Evolutionary conservation across 2,888 invertebrate species (phyloP), one percentile per base, ranked within the genome.

Genomic region (Cancer borealis): DNA sequence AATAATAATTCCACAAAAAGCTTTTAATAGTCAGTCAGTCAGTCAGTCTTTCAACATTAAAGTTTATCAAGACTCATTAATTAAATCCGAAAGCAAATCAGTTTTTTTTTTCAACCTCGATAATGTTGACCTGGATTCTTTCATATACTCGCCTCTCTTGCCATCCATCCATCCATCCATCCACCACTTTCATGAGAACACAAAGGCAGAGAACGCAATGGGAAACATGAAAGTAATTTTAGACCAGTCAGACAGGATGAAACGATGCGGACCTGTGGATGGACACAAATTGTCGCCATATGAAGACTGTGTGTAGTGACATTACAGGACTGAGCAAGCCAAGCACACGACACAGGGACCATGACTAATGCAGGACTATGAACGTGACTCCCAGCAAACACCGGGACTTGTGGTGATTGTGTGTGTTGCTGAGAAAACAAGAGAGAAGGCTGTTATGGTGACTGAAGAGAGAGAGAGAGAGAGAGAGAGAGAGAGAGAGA

Each of bases 181-280:
- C 79, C 79, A 79, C 79, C 2, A 14, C 79, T 79, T 79, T 30
- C 79, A 79, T 79, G 30, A 79, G 30, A 79, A 79, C 79, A 79
- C 79, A 79, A 79, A 79, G 30, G 12, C 66, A n/a, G 54, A 39
- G 54, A 2, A 30, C 79, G 79, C 30, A 79, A 79, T 79, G 79
- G 79, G 30, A 79, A 66, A 79, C 79, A 79, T 79, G 79, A 79
- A 79, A 79, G 79, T 79, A 79, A 79, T 79, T 79, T 30, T 79
- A 79, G 30, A 26, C 79, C 79, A 21, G 30, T 79, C 79, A 30
- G 79, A 6, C 30, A 30, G 79, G 79, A 73, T 26, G 73, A 26
- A 54, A 73, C 73, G 79, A 30, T 12, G 79, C 30, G 79, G 30
- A 12, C n/a, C 66, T n/a, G 17, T n/a, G 66, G 66, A 66, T 66